Conservation (phyloP, 2,888 invertebrate species). For the Luperina nickerlii region DNA sequence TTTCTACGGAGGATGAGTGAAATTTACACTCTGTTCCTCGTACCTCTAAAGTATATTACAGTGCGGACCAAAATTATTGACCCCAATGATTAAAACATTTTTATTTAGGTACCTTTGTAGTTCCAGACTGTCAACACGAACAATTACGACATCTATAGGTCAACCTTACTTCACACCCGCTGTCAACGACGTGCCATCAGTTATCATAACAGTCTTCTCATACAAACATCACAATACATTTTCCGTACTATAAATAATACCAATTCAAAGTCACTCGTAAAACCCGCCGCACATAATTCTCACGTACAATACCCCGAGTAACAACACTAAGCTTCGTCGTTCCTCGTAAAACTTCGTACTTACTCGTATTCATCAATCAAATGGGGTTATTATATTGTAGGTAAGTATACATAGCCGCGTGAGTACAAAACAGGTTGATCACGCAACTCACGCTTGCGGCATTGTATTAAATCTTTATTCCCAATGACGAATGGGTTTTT, state of each 20-base stretch:
- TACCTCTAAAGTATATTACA: slow-evolving; percentile 6
- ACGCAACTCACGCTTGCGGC: slow-evolving; percentile 68
- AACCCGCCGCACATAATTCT: slow-evolving; percentile 51
- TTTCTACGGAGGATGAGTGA: no score
- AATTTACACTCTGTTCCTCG: neutral
- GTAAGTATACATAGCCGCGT: slow-evolving; percentile 60
- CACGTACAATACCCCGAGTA: slow-evolving; percentile 57
- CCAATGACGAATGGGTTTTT: slow-evolving; percentile 70
- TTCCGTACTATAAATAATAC: slow-evolving; percentile 52
- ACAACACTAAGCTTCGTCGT: slow-evolving; percentile 56
- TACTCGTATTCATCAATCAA: slow-evolving; percentile 81
- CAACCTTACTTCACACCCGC: slow-evolving; percentile 34
- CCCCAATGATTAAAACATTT: neutral
- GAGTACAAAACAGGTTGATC: slow-evolving; percentile 64
- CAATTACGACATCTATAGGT: slow-evolving; percentile 29
- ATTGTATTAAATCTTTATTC: slow-evolving; percentile 71
- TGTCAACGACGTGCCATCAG: slow-evolving; percentile 41
- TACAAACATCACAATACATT: slow-evolving; percentile 52
- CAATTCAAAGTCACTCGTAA: slow-evolving; percentile 59
- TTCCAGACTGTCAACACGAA: slow-evolving; percentile 2
- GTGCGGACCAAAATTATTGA: slow-evolving; percentile 9
- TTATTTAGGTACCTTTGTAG: slow-evolving; percentile 2
- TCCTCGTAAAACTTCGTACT: slow-evolving; percentile 67
- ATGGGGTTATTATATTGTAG: slow-evolving; percentile 76
- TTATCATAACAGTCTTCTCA: slow-evolving; percentile 38